Evolutionary conservation across 2,888 invertebrate genomes (phyloP).

Genomic region (Leucania comma): DNA sequence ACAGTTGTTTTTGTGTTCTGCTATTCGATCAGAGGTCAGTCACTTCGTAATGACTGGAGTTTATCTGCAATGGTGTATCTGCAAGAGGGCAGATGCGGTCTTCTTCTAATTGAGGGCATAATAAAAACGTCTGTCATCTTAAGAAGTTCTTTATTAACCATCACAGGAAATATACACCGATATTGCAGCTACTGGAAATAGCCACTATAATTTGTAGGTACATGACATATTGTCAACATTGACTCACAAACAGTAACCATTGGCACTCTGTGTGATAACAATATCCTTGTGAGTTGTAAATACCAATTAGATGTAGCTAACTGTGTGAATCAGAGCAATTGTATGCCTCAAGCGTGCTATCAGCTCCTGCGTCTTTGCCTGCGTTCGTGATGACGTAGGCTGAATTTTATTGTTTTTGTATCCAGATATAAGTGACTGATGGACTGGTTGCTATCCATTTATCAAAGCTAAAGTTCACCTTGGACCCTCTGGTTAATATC

Average conservation of each 20-base stretch:
- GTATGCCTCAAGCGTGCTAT: constrained; percentile 19
- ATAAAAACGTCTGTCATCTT: neutral
- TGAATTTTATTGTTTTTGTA: constrained; percentile 37
- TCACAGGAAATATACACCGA: neutral
- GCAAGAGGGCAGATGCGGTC: neutral
- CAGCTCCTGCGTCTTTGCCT: constrained; percentile 12
- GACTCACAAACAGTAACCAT: constrained; percentile 26
- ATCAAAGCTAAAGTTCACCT: constrained; percentile 53
- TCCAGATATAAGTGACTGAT: constrained; percentile 13
- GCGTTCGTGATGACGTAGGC: constrained; percentile 31
- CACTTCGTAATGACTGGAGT: neutral
- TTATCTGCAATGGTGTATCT: too few species aligned
- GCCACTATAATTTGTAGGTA: constrained; percentile 3
- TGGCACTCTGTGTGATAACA: constrained; percentile 22
- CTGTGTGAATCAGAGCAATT: constrained; percentile 43
- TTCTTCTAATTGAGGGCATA: neutral
- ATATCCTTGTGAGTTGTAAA: constrained; percentile 58
- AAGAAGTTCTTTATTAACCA: neutral
- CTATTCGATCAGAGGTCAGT: neutral
- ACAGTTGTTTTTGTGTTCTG: neutral
- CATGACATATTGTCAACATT: constrained; percentile 22
- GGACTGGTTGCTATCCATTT: constrained; percentile 45
- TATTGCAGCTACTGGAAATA: constrained; percentile 13
- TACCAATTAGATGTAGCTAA: constrained; percentile 55
- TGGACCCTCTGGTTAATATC: constrained; percentile 39